These are phyloP conservation scores for Drosophila nikananu DNA, from an alignment of 1,140 invertebrate species.

Conservation along the genomic window DNA sequence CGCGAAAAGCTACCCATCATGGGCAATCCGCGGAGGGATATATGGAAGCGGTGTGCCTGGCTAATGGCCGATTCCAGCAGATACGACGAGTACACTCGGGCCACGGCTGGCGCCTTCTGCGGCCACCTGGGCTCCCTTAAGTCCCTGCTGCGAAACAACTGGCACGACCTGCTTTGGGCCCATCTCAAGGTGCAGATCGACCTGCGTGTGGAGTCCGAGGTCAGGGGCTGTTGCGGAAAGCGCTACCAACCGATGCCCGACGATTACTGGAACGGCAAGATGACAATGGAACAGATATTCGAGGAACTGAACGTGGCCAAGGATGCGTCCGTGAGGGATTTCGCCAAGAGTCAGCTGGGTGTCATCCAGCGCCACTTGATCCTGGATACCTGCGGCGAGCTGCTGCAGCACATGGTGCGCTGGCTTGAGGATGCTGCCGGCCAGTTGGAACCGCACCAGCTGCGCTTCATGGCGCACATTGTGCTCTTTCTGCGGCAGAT, in stretches of 20 bases:
- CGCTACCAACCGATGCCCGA: conserved; percentile 88
- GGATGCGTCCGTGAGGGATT: conserved; percentile 86
- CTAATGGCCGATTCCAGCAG: conserved; percentile 87
- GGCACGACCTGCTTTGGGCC: conserved; percentile 97
- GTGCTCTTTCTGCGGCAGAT: conserved; percentile 93
- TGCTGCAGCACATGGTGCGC: conserved; percentile 88
- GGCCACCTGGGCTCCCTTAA: conserved; percentile 92
- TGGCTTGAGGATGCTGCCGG: conserved; percentile 85
- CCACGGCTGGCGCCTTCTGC: conserved; percentile 92
- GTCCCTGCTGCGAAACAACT: conserved; percentile 89
- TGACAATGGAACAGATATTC: conserved; percentile 91
- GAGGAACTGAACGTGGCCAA: conserved; percentile 87
- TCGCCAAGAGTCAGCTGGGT: conserved; percentile 88
- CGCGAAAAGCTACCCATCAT: conserved; percentile 88
- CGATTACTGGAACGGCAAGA: conserved; percentile 92
- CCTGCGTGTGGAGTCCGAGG: conserved; percentile 91
- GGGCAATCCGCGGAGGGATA: conserved; percentile 94
- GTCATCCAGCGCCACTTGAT: conserved; percentile 92
- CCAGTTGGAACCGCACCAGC: conserved; percentile 86
- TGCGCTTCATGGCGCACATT: conserved; percentile 93
- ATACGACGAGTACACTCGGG: conserved; percentile 88
- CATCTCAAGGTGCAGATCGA: conserved; percentile 94
- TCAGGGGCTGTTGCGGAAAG: conserved; percentile 86
- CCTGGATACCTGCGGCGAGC: conserved; percentile 88
- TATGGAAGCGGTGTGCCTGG: conserved; percentile 96